phyloP scores from a whole-genome alignment of 2,888 invertebrate species.

The Stenichneumon culpator region DNA sequence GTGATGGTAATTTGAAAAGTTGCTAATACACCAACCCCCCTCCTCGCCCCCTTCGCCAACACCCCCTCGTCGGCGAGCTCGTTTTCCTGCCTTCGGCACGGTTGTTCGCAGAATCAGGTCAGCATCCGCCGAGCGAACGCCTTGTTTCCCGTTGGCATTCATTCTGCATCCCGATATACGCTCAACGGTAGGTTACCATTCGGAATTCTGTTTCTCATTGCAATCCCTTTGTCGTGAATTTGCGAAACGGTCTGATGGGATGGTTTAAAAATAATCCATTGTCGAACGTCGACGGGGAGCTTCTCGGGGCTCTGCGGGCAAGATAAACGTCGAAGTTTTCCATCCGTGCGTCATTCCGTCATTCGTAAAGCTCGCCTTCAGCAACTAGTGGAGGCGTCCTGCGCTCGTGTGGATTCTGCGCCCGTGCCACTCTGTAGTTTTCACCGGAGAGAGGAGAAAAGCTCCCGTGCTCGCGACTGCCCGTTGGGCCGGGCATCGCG shows the following conservation, averaged over 20 bases:
- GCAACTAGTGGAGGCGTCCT: background rate
- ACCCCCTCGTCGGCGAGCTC: background rate
- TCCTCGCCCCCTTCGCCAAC: background rate
- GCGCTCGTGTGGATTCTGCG: background rate
- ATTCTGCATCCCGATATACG: background rate
- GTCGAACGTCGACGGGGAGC: background rate
- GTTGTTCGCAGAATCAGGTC: constrained; percentile 36
- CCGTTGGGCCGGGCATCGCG: background rate
- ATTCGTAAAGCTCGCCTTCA: background rate
- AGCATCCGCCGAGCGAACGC: background rate
- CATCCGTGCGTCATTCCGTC: background rate
- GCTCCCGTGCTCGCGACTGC: constrained; percentile 7
- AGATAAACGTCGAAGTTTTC: background rate
- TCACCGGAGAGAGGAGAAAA: background rate
- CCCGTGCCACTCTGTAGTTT: too few relatives aligned
- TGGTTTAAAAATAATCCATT: constrained; percentile 3
- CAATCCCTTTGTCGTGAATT: background rate
- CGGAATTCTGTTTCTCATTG: background rate
- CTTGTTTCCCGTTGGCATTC: constrained; percentile 5
- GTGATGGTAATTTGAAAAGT: constrained; percentile 63
- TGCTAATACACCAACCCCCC: constrained; percentile 27
- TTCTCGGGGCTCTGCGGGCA: background rate
- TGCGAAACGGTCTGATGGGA: background rate
- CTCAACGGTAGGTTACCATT: background rate
- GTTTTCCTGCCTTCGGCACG: background rate